Evolutionary conservation across 2,888 invertebrate species (phyloP).

Genomic region (Lysandra bellargus): DNA sequence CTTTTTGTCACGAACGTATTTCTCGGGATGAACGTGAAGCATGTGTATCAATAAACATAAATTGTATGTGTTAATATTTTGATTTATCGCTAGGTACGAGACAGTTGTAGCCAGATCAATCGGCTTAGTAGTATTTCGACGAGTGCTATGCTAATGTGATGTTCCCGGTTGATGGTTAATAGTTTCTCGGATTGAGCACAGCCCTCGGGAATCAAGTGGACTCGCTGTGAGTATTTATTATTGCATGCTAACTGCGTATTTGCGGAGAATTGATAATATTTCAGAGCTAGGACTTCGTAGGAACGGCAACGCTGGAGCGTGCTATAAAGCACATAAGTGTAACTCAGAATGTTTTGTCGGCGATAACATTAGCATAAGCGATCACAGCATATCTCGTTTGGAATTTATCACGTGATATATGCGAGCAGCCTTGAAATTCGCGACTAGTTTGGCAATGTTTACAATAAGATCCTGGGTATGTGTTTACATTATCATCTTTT

Average conservation of each 20-base stretch:
- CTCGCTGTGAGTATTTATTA: constrained; percentile 42
- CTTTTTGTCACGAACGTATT: constrained; percentile 42
- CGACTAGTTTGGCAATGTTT: constrained; percentile 20
- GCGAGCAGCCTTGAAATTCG: constrained; percentile 17
- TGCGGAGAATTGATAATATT: constrained; percentile 3
- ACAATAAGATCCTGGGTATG: constrained; percentile 11
- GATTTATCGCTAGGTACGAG: constrained; percentile 42
- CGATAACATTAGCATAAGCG: not conserved
- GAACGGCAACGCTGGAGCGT: not conserved
- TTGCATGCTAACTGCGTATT: constrained; percentile 31
- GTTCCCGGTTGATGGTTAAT: constrained; percentile 55
- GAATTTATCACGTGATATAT: constrained; percentile 23
- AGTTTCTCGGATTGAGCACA: constrained; percentile 54
- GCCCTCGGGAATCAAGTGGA: constrained; percentile 39
- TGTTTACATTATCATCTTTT: not conserved
- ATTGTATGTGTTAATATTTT: constrained; percentile 42
- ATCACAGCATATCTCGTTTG: constrained; percentile 7
- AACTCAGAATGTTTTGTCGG: not conserved
- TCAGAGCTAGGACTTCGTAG: not conserved
- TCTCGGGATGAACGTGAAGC: constrained; percentile 33
- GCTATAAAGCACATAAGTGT: no score
- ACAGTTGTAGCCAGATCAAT: constrained; percentile 52
- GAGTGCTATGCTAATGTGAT: constrained; percentile 50
- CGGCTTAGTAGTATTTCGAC: constrained; percentile 53
- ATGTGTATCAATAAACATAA: constrained; percentile 45